These are phyloP conservation scores for Sphaeridia pumilis DNA, from an alignment of 2,888 invertebrate genomes.

Conservation along the genomic window DNA sequence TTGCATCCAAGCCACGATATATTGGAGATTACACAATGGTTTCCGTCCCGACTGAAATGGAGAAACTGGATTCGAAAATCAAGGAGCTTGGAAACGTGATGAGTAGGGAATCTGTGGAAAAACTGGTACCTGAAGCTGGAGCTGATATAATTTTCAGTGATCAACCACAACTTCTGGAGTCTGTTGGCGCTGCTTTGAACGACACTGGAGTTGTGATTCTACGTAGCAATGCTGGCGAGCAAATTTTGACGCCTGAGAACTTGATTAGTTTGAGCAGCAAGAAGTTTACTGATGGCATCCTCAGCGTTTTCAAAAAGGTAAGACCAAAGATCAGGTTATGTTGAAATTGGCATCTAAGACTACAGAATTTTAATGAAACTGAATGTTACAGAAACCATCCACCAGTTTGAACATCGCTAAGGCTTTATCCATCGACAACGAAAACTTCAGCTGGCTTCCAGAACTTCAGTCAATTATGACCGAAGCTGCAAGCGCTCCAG, in stretches of 20 bases:
- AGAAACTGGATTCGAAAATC: conserved; percentile 1
- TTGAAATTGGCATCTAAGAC: neutral
- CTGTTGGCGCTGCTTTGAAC: neutral
- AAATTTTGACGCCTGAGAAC: neutral
- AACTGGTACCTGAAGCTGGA: neutral
- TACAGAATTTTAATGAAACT: neutral
- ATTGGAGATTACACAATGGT: conserved; percentile 2
- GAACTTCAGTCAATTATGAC: conserved; percentile 60
- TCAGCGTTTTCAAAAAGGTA: conserved; percentile 12
- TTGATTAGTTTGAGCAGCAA: conserved; percentile 2
- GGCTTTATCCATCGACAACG: neutral
- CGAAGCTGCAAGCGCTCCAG: conserved; percentile 45
- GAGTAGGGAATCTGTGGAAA: conserved; percentile 5
- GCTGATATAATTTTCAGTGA: conserved; percentile 8
- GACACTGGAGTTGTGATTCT: conserved; percentile 11
- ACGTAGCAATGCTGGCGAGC: neutral
- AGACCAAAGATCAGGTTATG: neutral
- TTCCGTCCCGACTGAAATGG: conserved; percentile 1
- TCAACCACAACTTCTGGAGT: conserved; percentile 3
- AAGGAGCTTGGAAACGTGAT: conserved; percentile 5
- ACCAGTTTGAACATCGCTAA: neutral
- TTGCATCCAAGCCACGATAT: conserved; percentile 8
- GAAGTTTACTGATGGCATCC: neutral
- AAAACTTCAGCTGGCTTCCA: conserved; percentile 64
- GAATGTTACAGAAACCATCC: neutral